Evolutionary conservation across 30 jellyfish, hydroid and myxozoan species (phyloP).

Genomic region (Mastigias papua): DNA sequence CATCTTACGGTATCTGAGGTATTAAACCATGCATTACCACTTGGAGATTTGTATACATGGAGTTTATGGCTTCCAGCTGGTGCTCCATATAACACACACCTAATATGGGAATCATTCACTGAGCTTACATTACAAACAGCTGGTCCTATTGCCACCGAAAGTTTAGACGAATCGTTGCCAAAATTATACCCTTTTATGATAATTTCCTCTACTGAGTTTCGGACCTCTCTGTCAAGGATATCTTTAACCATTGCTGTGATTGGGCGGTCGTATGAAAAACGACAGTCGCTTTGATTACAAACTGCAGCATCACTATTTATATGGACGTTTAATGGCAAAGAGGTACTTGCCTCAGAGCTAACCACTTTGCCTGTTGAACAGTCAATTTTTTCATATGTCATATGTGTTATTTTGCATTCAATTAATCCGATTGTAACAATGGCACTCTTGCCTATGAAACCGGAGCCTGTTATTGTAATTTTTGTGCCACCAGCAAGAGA

Average conservation of each 20-base stretch:
- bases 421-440: constrained; percentile 43
- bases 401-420: constrained; percentile 55
- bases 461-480: constrained; percentile 73
- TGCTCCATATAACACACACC: constrained; percentile 59
- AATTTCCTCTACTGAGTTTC: constrained; percentile 18
- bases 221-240: constrained; percentile 51
- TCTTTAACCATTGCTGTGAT: constrained; percentile 44
- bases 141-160: constrained; percentile 75
- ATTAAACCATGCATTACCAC: constrained; percentile 80
- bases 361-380: constrained; percentile 67
- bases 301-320: constrained; percentile 40
- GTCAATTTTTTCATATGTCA: constrained; percentile 47
- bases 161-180: constrained; percentile 41
- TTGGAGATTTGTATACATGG: constrained; percentile 52
- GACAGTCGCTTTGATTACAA: constrained; percentile 50
- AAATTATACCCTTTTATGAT: constrained; percentile 59
- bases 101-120: constrained; percentile 47
- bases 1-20: constrained; percentile 58
- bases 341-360: not conserved
- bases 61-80: constrained; percentile 79
- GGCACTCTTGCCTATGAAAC: constrained; percentile 57
- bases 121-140: constrained; percentile 54
- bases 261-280: constrained; percentile 22
- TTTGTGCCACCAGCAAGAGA: constrained; percentile 91
- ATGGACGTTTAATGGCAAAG: constrained; percentile 19